Evolutionary conservation across 2,113 vertebrate species (phyloP), one percentile per base, ranked within the genome.

Genomic region (Vimba vimba): DNA sequence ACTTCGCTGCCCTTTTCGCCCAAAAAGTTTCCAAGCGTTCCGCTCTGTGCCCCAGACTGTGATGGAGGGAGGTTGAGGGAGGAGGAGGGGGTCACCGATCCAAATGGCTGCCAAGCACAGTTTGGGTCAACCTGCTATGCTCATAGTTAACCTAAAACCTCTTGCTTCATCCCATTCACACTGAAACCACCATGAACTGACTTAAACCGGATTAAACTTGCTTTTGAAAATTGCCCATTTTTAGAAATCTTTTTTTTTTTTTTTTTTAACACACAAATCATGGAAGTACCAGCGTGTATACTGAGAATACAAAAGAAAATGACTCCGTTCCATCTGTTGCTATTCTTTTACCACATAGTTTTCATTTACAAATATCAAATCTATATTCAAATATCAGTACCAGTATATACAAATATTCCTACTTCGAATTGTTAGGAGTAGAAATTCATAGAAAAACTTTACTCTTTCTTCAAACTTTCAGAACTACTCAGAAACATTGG

Each of bases 21-120:
- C 50, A 50, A 52, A 88, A 86, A 90, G 86, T 93, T 93, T 93
- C 92, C 88, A 93, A 94, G 89, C 85, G 90, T 94, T 95, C 92
- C 89, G 79, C 88, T 92, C 83, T 73, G 84, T 93, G 91, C 88
- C 45, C 86, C 71, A 19, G 84, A 60, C 83, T 21, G 71, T 64
- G 64, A 84, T 79, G 71, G 25, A 12, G 76, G 47, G 64, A 71
- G 85, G 39, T 6, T 52, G 45, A 52, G 25, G 77, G 23, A 47
- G 74, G 89, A 64, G 78, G 66, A 86, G 50, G 92, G 90, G 92
- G 90, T 92, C 87, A 92, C 60, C 88, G 88, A 93, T 81, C 57
- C 82, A 43, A 33, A 81, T 80, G 62, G 50, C 84, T 88, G 89
- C 91, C 90, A 91, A 92, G 91, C 87, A 85, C 85, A 82, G 80